These are phyloP conservation scores for Synergus gifuensis DNA, from an alignment of 2,888 invertebrate genomes.

Conservation along the genomic window DNA sequence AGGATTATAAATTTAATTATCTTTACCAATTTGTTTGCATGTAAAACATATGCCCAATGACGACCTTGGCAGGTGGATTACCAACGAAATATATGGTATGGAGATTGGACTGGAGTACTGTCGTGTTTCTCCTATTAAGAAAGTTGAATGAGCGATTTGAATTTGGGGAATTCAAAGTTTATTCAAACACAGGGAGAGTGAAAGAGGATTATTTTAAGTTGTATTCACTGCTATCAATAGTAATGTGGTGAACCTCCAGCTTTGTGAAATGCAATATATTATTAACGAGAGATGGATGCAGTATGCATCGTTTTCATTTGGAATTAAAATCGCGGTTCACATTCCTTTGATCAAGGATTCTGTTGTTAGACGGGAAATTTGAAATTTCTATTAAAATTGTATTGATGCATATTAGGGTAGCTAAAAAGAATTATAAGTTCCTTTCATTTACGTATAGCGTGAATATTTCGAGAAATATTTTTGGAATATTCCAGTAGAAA, in stretches of 20 bases:
- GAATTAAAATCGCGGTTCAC: neutral
- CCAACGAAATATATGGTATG: neutral
- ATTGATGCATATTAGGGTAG: too few relatives aligned
- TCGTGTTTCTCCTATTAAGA: conserved; percentile 17
- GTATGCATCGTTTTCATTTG: neutral
- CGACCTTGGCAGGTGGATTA: conserved; percentile 9
- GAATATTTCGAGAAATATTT: too few relatives aligned
- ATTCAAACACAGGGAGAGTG: conserved; percentile 16
- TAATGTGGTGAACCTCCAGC: neutral
- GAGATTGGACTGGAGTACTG: neutral
- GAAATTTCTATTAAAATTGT: neutral
- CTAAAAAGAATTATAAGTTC: too few relatives aligned
- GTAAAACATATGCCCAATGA: neutral
- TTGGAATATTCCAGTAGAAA: too few relatives aligned
- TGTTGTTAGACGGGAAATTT: neutral
- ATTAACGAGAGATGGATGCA: neutral
- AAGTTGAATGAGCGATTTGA: conserved; percentile 9
- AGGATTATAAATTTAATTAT: conserved; percentile 38
- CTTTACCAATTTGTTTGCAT: conserved; percentile 26
- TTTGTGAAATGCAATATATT: conserved; percentile 9
- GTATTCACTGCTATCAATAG: neutral
- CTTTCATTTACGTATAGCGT: too few relatives aligned
- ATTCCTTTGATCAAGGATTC: neutral
- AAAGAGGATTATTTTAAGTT: conserved; percentile 32
- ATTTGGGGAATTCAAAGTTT: conserved; percentile 10